phyloP scores from a whole-genome alignment of 2,888 invertebrate genomes.

The Smittia sp. region DNA sequence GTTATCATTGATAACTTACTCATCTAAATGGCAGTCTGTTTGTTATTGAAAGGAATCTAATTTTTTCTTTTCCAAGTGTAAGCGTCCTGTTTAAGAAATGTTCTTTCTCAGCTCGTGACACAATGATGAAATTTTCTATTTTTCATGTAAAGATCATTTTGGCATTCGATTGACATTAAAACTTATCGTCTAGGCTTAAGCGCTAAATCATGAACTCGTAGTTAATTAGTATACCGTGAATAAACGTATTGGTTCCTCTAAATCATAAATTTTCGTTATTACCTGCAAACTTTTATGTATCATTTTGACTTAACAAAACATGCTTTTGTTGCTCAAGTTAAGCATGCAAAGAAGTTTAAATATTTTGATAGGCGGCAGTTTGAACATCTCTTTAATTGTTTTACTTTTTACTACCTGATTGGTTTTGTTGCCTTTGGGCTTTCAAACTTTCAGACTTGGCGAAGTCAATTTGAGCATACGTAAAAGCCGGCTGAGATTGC shows the following conservation, averaged over 20 bases:
- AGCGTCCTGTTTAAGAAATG: background rate
- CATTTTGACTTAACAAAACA: background rate
- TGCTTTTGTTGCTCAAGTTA: background rate
- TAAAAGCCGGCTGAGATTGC: conserved; percentile 55
- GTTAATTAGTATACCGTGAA: conserved; percentile 37
- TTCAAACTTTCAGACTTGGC: conserved; percentile 60
- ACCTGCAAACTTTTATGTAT: background rate
- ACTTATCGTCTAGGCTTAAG: background rate
- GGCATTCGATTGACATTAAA: conserved; percentile 4
- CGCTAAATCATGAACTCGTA: conserved; percentile 10
- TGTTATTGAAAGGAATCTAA: conserved; percentile 24
- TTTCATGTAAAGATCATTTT: background rate
- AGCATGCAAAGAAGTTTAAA: no score
- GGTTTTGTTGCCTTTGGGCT: conserved; percentile 41
- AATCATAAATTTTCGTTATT: background rate
- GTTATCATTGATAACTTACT: background rate
- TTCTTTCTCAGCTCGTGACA: background rate
- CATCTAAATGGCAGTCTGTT: conserved; percentile 20
- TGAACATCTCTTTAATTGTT: background rate
- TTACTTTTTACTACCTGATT: conserved; percentile 39
- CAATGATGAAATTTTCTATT: background rate
- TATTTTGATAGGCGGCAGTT: conserved; percentile 21
- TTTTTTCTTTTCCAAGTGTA: background rate
- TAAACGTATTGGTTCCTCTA: conserved; percentile 38
- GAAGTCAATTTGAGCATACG: conserved; percentile 81